phyloP scores from a whole-genome alignment of 2,797 vertebrate genomes.

The Odontamblyopus lacepedii region DNA sequence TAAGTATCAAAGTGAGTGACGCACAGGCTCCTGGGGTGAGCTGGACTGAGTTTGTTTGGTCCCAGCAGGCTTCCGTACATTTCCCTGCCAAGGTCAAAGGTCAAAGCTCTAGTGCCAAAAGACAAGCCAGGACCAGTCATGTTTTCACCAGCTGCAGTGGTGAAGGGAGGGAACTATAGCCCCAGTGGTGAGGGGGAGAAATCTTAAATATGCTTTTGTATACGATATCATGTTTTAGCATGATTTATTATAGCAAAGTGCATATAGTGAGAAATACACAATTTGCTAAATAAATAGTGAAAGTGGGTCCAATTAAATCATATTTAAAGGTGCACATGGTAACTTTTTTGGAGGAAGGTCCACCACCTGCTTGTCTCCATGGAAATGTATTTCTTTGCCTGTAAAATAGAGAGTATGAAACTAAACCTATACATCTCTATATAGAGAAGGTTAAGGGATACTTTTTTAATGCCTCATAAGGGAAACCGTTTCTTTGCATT shows the following conservation, averaged over 20 bases:
- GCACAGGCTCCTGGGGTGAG: slow-evolving; percentile 20
- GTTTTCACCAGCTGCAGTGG: not conserved
- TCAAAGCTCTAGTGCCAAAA: slow-evolving; percentile 1
- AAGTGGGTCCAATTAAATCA: not conserved
- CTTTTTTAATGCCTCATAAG: no score
- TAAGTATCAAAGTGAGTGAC: slow-evolving; percentile 28
- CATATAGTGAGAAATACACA: no score
- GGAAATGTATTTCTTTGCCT: no score
- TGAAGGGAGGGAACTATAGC: not conserved
- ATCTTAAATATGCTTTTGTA: not conserved
- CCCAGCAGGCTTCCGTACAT: slow-evolving; percentile 9
- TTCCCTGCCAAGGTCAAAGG: slow-evolving; percentile 1
- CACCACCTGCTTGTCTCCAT: no score
- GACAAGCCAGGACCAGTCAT: slow-evolving; percentile 2
- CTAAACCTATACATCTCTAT: no score
- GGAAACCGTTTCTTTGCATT: no score
- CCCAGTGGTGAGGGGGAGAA: not conserved
- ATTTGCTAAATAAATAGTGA: not conserved
- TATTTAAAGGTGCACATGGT: no score
- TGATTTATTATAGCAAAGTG: not conserved
- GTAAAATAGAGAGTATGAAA: no score
- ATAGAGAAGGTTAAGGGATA: no score
- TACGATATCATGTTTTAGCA: not conserved
- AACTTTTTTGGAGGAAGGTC: no score
- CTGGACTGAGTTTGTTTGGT: slow-evolving; percentile 13